These are phyloP conservation scores for Lophius americanus DNA, from an alignment of 2,797 vertebrate genomes.

Conservation along the genomic window DNA sequence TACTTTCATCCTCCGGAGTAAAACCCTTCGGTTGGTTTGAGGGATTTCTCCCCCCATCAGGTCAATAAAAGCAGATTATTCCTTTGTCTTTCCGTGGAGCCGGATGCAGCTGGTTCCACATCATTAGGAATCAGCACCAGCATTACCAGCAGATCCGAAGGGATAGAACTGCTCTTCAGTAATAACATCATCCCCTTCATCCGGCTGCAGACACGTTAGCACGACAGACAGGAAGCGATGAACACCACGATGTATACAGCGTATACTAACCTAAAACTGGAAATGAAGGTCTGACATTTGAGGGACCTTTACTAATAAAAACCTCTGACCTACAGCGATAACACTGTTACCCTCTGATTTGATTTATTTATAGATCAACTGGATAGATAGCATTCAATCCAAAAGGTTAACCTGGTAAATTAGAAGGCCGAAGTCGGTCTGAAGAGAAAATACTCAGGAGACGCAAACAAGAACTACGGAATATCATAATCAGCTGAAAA, in stretches of 20 bases:
- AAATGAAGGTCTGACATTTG: conserved; percentile 26
- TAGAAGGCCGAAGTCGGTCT: too few relatives aligned
- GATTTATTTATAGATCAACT: conserved; percentile 15
- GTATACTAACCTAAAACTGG: not conserved
- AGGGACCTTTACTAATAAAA: conserved; percentile 21
- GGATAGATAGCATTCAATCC: conserved; percentile 4
- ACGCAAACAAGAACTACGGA: too few relatives aligned
- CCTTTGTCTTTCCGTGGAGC: conserved; percentile 43
- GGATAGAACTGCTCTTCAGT: conserved; percentile 38
- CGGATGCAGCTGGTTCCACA: conserved; percentile 40
- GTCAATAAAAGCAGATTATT: conserved; percentile 69
- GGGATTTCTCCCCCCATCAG: conserved; percentile 65
- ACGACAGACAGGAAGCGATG: too few relatives aligned
- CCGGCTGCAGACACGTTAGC: not conserved
- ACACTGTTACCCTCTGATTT: not conserved
- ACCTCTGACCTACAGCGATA: not conserved
- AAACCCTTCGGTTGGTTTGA: conserved; percentile 43
- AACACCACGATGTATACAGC: too few relatives aligned
- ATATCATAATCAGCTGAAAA: too few relatives aligned
- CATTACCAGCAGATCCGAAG: conserved; percentile 33
- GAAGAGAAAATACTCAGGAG: too few relatives aligned
- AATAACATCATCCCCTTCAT: conserved; percentile 38
- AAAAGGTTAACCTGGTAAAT: conserved; percentile 4
- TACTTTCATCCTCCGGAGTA: conserved; percentile 38
- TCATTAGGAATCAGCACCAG: conserved; percentile 44